These are phyloP conservation scores for Blastobasis adustella DNA, from an alignment of 2,888 invertebrate genomes.

Conservation along the genomic window DNA sequence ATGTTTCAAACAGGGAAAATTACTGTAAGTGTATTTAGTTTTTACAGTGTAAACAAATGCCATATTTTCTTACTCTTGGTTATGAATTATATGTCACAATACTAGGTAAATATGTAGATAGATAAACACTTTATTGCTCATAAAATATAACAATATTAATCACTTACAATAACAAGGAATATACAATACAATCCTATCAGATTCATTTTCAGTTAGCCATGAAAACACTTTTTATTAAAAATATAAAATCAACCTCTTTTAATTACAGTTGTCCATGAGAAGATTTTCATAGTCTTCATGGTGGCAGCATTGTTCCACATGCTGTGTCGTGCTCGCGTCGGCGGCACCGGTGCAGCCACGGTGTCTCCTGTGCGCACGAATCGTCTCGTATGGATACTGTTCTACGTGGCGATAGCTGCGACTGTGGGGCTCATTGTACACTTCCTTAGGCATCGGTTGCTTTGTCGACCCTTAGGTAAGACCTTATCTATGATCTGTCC, in stretches of 20 bases:
- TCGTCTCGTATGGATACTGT: conserved; percentile 78
- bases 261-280: conserved; percentile 89
- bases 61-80: too few relatives aligned
- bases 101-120: too few relatives aligned
- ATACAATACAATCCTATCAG: background rate
- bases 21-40: conserved; percentile 83
- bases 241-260: background rate
- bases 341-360: conserved; percentile 50
- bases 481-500: background rate
- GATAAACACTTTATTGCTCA: too few relatives aligned
- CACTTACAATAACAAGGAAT: too few relatives aligned
- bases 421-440: conserved; percentile 90
- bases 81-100: background rate
- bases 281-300: conserved; percentile 94
- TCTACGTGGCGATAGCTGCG: conserved; percentile 83
- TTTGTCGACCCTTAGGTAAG: conserved; percentile 93
- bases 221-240: too few relatives aligned
- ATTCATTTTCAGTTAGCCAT: too few relatives aligned
- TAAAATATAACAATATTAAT: too few relatives aligned
- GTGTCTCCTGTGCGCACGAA: conserved; percentile 79
- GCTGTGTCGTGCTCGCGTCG: conserved; percentile 71
- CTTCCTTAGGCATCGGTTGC: conserved; percentile 90
- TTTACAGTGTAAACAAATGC: background rate
- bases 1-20: conserved; percentile 95
- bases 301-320: conserved; percentile 88